Evolutionary conservation across 2,888 invertebrate species (phyloP).

Genomic region (Rhingia rostrata): DNA sequence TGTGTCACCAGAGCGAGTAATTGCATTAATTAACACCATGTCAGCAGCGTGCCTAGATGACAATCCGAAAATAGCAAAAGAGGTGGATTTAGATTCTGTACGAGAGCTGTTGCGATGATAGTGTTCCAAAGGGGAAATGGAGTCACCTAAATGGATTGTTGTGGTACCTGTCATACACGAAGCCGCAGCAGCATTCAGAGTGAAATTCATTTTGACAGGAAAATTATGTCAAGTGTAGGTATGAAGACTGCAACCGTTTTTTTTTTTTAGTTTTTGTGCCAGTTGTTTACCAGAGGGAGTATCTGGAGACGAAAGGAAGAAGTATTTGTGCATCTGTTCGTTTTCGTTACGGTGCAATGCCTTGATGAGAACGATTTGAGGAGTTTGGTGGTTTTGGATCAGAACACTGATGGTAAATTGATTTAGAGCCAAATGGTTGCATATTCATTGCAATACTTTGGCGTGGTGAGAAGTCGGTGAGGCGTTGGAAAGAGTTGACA

Average conservation of each 20-base stretch:
- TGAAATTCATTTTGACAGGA: conserved; percentile 35
- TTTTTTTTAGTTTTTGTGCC: neutral
- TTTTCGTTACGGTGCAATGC: no score
- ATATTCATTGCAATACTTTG: no score
- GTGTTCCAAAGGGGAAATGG: conserved; percentile 40
- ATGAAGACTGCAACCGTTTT: neutral
- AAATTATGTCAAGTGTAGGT: conserved; percentile 36
- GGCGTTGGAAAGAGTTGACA: no score
- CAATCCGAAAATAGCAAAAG: conserved; percentile 31
- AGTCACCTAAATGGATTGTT: conserved; percentile 58
- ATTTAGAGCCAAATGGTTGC: no score
- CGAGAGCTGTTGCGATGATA: conserved; percentile 22
- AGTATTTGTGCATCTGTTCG: no score
- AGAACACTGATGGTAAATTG: no score
- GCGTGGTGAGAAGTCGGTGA: no score
- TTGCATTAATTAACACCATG: conserved; percentile 70
- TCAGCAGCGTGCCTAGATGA: conserved; percentile 50
- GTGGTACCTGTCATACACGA: conserved; percentile 40
- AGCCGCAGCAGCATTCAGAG: conserved; percentile 30
- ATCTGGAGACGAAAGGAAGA: no score
- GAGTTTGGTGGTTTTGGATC: no score
- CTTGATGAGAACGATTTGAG: no score
- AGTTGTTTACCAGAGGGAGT: no score
- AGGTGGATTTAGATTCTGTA: conserved; percentile 23
- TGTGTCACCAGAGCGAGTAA: conserved; percentile 71